Evolutionary conservation across 2,113 vertebrate genomes (phyloP), one percentile per base, ranked within the genome.

Genomic region (human (Homo sapiens)): DNA sequence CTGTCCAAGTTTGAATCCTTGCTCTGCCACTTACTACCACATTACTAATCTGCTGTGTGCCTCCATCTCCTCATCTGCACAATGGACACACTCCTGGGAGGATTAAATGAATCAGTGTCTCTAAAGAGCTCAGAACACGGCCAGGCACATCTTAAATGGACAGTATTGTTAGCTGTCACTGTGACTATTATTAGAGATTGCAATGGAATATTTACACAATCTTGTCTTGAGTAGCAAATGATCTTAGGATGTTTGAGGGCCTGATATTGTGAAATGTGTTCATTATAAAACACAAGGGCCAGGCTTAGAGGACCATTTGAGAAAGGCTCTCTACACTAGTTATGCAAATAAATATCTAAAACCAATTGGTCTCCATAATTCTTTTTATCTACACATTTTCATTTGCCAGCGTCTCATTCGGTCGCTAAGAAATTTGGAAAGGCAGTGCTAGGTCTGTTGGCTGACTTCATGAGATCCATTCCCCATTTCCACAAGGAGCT

Each of bases 361-460:
- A 66, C 20, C 52, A 87, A 27, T 6, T 76, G 22, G 38, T 55
- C 86, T 45, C 68, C 2, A 2, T 43, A 50, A 89, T 94, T 85
- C 38, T 40, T 95, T 96, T 96, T 52, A 61, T 40, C 78, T 82
- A 8, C 11, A 73, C 52, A 78, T n/a, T 85, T 80, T 57, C 32
- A 50, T 80, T 80, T 70, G 64, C 8, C 52, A 55, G 6, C 5
- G 0, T 83, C 38, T 87, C 61, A 30, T 72, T 73, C 38, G 43
- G 12, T 59, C 43, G 32, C 55, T 32, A 75, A 73, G 66, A 40
- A 30, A 0, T 4, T 23, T 25, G 68, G 78, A 38, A 52, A 79
- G 30, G 13, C 35, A 55, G n/a, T 83, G 40, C 23, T 35, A 11
- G 87, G 43, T 38, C 48, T 30, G 32, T 16, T 8, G 66, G 40